Base-by-base conservation (phyloP, 30 jellyfish, hydroid and myxozoan species). In the Pseudorhiza aurosa region DNA sequence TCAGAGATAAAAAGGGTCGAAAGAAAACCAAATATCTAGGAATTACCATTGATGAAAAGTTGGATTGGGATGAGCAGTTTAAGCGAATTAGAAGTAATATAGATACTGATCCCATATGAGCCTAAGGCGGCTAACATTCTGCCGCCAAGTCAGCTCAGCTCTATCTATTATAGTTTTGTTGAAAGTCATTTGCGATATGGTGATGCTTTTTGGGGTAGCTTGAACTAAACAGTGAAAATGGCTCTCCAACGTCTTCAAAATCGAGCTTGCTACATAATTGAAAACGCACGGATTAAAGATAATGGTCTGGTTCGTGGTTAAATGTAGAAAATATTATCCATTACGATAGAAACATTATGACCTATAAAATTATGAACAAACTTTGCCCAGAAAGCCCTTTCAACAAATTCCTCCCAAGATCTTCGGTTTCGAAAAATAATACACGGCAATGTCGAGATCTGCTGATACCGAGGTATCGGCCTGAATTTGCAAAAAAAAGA, bases 131-230 rank as follows among this genome's bases (percentile, higher is more conserved):
- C 60, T 46, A 12, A 46, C 60, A 46, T 14, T 46, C 12, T 46
- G 60, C 60, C 19, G 19, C 60, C 15, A 3, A 4, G 60, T 8
- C 9, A 46, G 21, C 60, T n/a, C 60, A 12, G 60, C 60, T 46
- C 19, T 46, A 27, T 46, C 19, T 46, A 46, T 14, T 22, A 57
- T 57, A 40, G 44, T 57, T 40, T 57, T 29, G 71, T 57, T 5
- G 71, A 57, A 29, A 57, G 71, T 22, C 71, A 57, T 29, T 57
- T 57, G 39, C 71, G 36, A 29, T 57, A 57, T 57, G 71, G 71
- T 25, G 71, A 57, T 25, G 71, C 25, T 57, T 18, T 57, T 57
- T 57, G 71, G 71, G 71, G 36, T 22, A 11, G 71, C 71, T 57
- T 57, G 44, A 22, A 57, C n/a, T 17, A 57, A 15, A 57, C 39